Conservation (phyloP, 2,888 invertebrate species). For the Drosophila differens region DNA sequence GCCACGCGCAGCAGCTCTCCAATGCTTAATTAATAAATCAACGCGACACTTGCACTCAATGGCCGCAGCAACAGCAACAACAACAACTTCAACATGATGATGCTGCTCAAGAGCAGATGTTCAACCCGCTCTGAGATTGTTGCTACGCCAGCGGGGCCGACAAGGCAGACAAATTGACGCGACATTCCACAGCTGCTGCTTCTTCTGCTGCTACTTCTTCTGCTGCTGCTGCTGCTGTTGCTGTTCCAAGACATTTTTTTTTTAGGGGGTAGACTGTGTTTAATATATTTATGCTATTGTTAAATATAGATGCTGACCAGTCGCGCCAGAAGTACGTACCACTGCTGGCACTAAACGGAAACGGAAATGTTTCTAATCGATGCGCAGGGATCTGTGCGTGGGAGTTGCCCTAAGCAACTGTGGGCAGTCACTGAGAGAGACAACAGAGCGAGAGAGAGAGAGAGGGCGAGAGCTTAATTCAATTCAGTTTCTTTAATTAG, state of each 20-base stretch:
- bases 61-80: constrained; percentile 58
- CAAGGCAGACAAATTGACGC: constrained; percentile 83
- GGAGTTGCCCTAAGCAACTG: constrained; percentile 39
- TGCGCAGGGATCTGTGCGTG: constrained; percentile 61
- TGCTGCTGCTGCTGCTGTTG: background rate
- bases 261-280: background rate
- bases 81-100: constrained; percentile 25
- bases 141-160: constrained; percentile 55
- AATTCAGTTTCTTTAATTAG: constrained; percentile 33
- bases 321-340: background rate
- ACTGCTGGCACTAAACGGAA: constrained; percentile 62
- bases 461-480: constrained; percentile 44
- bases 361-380: constrained; percentile 78
- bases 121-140: constrained; percentile 60
- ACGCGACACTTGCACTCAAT: constrained; percentile 83
- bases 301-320: constrained; percentile 54
- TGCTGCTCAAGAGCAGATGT: constrained; percentile 45
- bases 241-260: constrained; percentile 6
- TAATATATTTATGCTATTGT: constrained; percentile 22
- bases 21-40: constrained; percentile 84
- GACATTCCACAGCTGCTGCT: constrained; percentile 66
- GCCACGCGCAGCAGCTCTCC: constrained; percentile 73
- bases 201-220: background rate
- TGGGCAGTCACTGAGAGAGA: constrained; percentile 25
- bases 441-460: background rate